These are phyloP conservation scores for Cryptotermes secundus DNA, from an alignment of 1,140 invertebrate species.

Conservation along the genomic window DNA sequence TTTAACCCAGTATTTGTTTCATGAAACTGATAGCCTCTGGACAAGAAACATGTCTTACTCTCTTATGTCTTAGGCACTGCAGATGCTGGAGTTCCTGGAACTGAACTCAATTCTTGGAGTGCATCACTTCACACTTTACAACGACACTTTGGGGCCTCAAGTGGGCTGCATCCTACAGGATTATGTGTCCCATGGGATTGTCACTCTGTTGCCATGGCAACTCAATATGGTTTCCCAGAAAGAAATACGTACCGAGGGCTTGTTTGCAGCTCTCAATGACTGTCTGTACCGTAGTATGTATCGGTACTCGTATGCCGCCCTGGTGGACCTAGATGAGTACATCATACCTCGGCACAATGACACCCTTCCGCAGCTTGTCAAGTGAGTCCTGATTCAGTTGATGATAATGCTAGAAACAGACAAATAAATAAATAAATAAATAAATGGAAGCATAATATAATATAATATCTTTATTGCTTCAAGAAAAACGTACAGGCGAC, in stretches of 20 bases:
- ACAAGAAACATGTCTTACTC: too few relatives aligned
- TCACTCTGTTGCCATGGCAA: slow-evolving; percentile 85
- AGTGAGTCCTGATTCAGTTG: slow-evolving; percentile 44
- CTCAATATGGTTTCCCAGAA: slow-evolving; percentile 85
- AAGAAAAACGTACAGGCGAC: too few relatives aligned
- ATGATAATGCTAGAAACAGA: neutral
- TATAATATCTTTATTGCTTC: too few relatives aligned
- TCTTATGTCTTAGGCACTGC: slow-evolving; percentile 58
- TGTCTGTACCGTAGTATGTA: slow-evolving; percentile 90
- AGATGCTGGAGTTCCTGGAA: slow-evolving; percentile 91
- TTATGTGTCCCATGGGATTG: slow-evolving; percentile 66
- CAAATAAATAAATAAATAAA: neutral
- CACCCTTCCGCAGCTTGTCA: slow-evolving; percentile 55
- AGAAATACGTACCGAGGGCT: slow-evolving; percentile 88
- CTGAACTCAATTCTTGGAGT: slow-evolving; percentile 84
- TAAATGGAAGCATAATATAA: too few relatives aligned
- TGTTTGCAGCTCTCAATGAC: slow-evolving; percentile 91
- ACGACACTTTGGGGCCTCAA: slow-evolving; percentile 79
- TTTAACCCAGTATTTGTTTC: too few relatives aligned
- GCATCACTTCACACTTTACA: slow-evolving; percentile 89
- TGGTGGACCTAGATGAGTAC: slow-evolving; percentile 90
- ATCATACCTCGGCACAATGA: slow-evolving; percentile 79
- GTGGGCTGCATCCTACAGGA: slow-evolving; percentile 68
- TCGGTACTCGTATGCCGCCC: slow-evolving; percentile 72
- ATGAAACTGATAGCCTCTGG: too few relatives aligned